Percentiles rank a stretch among this genome's conserved stretches.
Evolutionary conservation across 2,113 vertebrate species (phyloP).

Genomic region (Xenopus tropicalis): UCB_Xtro_10.0 CM004447.2:87784501-87785000

Average conservation of each 20-base stretch:
- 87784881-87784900: conserved; percentile 28
- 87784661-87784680: neutral
- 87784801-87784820: neutral
- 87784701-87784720: neutral
- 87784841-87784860: conserved; percentile 7
- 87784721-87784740: neutral
- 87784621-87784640: too few relatives aligned
- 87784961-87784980: conserved; percentile 57
- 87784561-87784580: too few relatives aligned
- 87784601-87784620: too few relatives aligned
- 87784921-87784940: conserved; percentile 55
- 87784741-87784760: neutral
- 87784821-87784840: neutral
- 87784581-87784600: too few relatives aligned
- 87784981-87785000: conserved; percentile 44
- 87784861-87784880: conserved; percentile 26
- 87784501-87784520: too few relatives aligned
- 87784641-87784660: too few relatives aligned
- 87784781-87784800: neutral
- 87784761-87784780: neutral
- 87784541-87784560: too few relatives aligned
- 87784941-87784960: conserved; percentile 53
- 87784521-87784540: too few relatives aligned
- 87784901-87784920: conserved; percentile 47
- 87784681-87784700: neutral